Evolutionary conservation across 1,140 invertebrate species (phyloP).

Genomic region (Heliconius hewitsoni): DNA sequence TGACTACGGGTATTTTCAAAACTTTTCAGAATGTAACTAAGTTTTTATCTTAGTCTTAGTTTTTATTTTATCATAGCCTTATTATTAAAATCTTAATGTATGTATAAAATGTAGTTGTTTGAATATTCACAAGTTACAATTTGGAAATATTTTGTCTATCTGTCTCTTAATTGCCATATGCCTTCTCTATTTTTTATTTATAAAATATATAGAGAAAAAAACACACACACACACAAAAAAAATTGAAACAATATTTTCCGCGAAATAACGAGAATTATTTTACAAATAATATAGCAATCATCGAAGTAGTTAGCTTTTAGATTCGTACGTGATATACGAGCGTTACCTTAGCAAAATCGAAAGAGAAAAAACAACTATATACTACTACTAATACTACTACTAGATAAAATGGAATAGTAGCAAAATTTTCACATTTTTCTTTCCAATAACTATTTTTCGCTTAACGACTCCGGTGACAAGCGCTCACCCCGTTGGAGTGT

Average conservation of each 20-base stretch:
- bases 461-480: slow-evolving; percentile 18
- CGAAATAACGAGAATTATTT: background rate
- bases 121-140: no score
- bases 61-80: no score
- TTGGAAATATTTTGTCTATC: no score
- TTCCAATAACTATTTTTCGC: slow-evolving; percentile 13
- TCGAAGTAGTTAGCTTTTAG: background rate
- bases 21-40: no score
- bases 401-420: slow-evolving; percentile 23
- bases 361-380: background rate
- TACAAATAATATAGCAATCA: background rate
- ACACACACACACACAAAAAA: background rate
- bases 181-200: no score
- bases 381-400: background rate
- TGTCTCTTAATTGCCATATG: no score
- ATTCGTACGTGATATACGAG: slow-evolving; percentile 2
- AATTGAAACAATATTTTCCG: background rate
- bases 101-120: no score
- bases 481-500: background rate
- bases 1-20: no score
- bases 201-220: no score
- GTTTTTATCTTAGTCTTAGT: no score
- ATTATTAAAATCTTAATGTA: no score
- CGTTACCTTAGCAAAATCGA: background rate
- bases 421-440: slow-evolving; percentile 25